Conservation (phyloP, 2,113 vertebrate species). For the Alligator sinensis region DNA sequence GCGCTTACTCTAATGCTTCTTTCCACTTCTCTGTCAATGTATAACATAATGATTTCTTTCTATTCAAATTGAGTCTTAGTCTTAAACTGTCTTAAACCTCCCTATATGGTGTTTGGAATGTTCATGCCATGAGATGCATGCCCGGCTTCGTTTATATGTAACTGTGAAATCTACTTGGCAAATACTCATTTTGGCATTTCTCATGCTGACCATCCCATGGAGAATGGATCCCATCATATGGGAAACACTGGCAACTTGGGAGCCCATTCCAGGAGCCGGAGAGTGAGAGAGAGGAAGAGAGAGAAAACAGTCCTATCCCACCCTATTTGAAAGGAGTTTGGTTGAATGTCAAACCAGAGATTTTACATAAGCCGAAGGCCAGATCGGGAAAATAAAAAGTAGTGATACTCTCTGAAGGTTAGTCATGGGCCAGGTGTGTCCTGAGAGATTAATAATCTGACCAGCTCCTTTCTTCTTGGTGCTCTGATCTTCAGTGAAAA, state of each 20-base stretch:
- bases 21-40: slow-evolving; percentile 59
- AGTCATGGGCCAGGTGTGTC: background rate
- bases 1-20: slow-evolving; percentile 59
- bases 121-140: slow-evolving; percentile 62
- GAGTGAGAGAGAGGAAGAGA: slow-evolving; percentile 12
- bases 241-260: slow-evolving; percentile 60
- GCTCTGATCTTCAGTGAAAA: slow-evolving; percentile 36
- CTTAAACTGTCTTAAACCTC: slow-evolving; percentile 34
- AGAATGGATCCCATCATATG: slow-evolving; percentile 58
- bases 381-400: background rate
- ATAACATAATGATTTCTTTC: slow-evolving; percentile 1
- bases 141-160: slow-evolving; percentile 57
- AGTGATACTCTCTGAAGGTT: slow-evolving; percentile 2
- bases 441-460: slow-evolving; percentile 14
- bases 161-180: slow-evolving; percentile 68
- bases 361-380: background rate
- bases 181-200: slow-evolving; percentile 62
- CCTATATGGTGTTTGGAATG: slow-evolving; percentile 39
- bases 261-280: slow-evolving; percentile 39
- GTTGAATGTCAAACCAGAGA: background rate
- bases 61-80: slow-evolving; percentile 10
- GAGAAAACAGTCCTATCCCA: background rate
- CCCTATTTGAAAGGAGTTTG: slow-evolving; percentile 34
- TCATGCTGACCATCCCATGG: slow-evolving; percentile 43
- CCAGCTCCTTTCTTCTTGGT: background rate